Conservation (phyloP, 2,113 vertebrate genomes). For the Isurus oxyrinchus region DNA sequence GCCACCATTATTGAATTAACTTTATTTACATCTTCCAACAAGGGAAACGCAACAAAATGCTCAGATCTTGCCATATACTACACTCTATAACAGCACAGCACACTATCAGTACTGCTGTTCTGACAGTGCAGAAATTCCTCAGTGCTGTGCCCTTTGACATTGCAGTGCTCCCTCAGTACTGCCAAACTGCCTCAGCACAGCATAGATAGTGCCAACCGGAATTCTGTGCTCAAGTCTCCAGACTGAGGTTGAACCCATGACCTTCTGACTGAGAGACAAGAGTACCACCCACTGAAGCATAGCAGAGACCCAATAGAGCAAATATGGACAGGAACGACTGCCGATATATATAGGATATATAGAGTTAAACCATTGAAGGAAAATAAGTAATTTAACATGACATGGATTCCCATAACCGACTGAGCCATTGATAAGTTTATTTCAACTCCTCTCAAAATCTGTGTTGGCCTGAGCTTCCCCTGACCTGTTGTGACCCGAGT, state of each 20-base stretch:
- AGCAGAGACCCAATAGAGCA: background rate
- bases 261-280: background rate
- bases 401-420: conserved; percentile 7
- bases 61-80: no score
- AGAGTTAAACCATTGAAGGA: background rate
- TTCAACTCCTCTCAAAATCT: conserved; percentile 39
- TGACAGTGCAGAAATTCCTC: background rate
- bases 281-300: background rate
- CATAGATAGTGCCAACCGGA: background rate
- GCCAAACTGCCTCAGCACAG: background rate
- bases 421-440: background rate
- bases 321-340: background rate
- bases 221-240: background rate
- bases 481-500: conserved; percentile 63
- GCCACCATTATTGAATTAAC: no score
- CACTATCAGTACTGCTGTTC: background rate
- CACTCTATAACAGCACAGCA: no score
- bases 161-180: background rate
- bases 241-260: background rate
- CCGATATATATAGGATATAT: no score
- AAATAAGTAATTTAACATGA: background rate
- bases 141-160: background rate
- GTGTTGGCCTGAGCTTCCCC: conserved; percentile 55
- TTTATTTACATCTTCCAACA: no score
- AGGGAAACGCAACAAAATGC: no score